phyloP scores from a whole-genome alignment of 1,140 invertebrate species.

The Aphelenchoides fujianensis region DNA sequence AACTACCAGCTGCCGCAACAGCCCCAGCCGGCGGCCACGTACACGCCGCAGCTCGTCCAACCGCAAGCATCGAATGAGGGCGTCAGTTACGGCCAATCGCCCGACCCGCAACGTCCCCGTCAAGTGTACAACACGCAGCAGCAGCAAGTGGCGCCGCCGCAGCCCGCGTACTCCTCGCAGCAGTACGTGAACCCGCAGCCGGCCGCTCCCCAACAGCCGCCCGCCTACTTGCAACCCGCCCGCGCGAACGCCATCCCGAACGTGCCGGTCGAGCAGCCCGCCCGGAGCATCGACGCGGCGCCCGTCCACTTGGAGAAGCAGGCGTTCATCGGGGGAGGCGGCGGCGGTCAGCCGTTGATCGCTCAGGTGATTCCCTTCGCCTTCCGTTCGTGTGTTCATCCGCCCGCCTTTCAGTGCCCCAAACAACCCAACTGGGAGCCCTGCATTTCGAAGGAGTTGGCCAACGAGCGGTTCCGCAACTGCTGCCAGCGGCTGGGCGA shows the following conservation, averaged over 20 bases:
- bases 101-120: slow-evolving; percentile 5
- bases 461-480: slow-evolving; percentile 59
- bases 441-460: slow-evolving; percentile 58
- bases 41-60: slow-evolving; percentile 25
- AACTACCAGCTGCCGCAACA: slow-evolving; percentile 12
- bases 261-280: slow-evolving; percentile 18
- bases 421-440: slow-evolving; percentile 60
- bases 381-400: no score
- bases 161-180: neutral
- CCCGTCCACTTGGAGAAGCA: slow-evolving; percentile 30
- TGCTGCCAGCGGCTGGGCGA: slow-evolving; percentile 58
- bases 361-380: no score
- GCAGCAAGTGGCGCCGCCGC: neutral
- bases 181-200: neutral
- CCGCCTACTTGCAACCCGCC: slow-evolving; percentile 10
- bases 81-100: neutral
- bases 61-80: neutral
- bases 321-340: slow-evolving; percentile 22
- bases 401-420: slow-evolving; percentile 33
- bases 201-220: neutral
- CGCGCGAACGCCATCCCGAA: slow-evolving; percentile 26
- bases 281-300: slow-evolving; percentile 32
- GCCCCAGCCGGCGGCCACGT: slow-evolving; percentile 13
- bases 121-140: slow-evolving; percentile 13
- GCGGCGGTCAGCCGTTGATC: slow-evolving; percentile 9